phyloP scores from a whole-genome alignment of 2,797 vertebrate species.

The Hydrolagus colliei region DNA sequence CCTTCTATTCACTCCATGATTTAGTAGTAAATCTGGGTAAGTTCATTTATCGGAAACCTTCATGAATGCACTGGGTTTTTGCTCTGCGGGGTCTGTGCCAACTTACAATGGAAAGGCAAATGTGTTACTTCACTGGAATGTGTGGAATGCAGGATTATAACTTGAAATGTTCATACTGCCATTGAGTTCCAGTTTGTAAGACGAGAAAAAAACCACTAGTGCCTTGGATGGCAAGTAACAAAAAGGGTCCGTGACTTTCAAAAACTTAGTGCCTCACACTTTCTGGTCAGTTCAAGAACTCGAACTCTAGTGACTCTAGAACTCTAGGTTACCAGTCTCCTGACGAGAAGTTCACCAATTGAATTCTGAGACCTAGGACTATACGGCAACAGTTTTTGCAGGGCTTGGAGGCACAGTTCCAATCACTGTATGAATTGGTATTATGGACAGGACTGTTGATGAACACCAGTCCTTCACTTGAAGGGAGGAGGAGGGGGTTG shows the following conservation, averaged over 20 bases:
- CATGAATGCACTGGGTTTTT: constrained; percentile 27
- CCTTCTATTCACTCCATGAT: constrained; percentile 25
- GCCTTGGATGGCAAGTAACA: neutral
- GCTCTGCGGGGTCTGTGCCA: neutral
- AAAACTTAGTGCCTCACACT: neutral
- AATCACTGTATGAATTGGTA: too few species aligned
- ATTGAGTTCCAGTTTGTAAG: constrained; percentile 26
- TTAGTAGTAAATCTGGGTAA: constrained; percentile 30
- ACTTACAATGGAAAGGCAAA: constrained; percentile 1
- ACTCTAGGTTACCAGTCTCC: neutral
- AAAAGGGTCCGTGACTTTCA: neutral
- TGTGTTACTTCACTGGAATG: constrained; percentile 12
- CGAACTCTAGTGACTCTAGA: too few species aligned
- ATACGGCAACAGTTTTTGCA: neutral
- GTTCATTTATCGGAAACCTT: constrained; percentile 27
- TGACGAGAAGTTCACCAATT: too few species aligned
- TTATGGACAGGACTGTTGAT: too few species aligned
- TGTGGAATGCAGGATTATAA: constrained; percentile 11
- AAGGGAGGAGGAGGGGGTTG: too few species aligned
- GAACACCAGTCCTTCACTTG: too few species aligned
- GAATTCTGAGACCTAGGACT: neutral
- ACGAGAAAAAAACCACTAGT: neutral
- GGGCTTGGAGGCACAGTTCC: too few species aligned
- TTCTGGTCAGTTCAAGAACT: neutral
- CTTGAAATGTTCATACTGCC: constrained; percentile 13